phyloP scores from a whole-genome alignment of 2,888 invertebrate species.

The Caenorhabditis macrosperma region DNA sequence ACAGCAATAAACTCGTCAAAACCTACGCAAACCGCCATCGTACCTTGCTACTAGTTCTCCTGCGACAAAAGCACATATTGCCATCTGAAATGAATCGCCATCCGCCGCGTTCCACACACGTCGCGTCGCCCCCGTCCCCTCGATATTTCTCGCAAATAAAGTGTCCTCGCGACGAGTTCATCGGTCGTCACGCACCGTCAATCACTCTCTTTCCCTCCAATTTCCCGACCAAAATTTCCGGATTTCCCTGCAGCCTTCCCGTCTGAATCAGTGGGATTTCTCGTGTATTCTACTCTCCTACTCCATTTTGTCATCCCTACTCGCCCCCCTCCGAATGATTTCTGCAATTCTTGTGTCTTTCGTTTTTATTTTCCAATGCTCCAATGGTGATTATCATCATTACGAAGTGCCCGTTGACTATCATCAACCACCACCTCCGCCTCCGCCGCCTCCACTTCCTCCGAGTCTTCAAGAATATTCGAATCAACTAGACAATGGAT shows the following conservation, averaged over 20 bases:
- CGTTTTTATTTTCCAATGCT: background rate
- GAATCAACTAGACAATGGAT: background rate
- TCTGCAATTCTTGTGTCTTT: background rate
- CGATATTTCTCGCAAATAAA: background rate
- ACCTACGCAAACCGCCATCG: background rate
- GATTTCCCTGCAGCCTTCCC: background rate
- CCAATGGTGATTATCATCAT: background rate
- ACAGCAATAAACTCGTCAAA: too few species aligned
- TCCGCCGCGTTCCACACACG: too few species aligned
- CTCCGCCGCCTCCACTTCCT: background rate
- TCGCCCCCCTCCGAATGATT: background rate
- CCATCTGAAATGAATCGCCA: conserved; percentile 9
- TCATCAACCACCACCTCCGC: background rate
- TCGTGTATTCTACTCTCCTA: background rate
- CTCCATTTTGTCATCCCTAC: background rate
- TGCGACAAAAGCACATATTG: conserved; percentile 22
- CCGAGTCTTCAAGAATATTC: conserved; percentile 15
- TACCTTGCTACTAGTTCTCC: conserved; percentile 25
- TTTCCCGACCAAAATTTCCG: background rate
- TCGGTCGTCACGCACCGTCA: conserved; percentile 39
- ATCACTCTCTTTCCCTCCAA: conserved; percentile 15
- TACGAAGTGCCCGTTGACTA: background rate
- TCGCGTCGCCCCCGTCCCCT: background rate
- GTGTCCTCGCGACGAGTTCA: background rate
- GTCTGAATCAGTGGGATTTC: background rate